These are phyloP conservation scores for Notiomystis cincta DNA, from an alignment of 2,113 vertebrate genomes.

Conservation along the genomic window DNA sequence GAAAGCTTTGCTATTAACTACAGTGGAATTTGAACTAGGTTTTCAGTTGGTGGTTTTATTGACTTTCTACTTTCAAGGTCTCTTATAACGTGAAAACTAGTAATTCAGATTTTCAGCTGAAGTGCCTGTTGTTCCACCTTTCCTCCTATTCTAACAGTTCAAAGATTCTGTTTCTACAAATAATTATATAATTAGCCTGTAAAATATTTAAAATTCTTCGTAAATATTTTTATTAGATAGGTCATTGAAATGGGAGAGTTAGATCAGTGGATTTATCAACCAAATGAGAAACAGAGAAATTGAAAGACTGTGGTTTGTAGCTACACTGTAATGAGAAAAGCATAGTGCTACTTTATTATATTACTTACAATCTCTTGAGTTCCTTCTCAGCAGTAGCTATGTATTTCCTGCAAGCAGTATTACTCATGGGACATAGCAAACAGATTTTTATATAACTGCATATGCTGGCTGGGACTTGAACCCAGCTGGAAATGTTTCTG, in stretches of 20 bases:
- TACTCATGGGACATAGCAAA: not conserved
- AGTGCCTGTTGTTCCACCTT: not conserved
- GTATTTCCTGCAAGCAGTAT: not conserved
- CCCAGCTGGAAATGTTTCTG: not conserved
- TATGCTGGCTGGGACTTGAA: not conserved
- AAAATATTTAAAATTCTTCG: not conserved
- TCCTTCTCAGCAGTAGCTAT: not conserved
- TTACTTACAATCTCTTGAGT: not conserved
- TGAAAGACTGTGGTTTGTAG: not conserved
- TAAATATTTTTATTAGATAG: not conserved
- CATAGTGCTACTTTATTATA: not conserved
- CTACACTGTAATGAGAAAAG: not conserved
- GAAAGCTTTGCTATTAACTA: not conserved
- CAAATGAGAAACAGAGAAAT: not conserved
- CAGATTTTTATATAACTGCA: not conserved
- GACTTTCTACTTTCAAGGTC: not conserved
- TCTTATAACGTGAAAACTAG: not conserved
- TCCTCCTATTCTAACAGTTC: not conserved
- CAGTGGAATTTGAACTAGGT: not conserved
- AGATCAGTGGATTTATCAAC: not conserved
- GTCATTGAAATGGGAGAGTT: not conserved
- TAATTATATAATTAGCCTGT: not conserved
- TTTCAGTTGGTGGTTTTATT: not conserved
- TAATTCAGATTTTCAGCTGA: not conserved
- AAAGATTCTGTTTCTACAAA: not conserved